Conservation (phyloP, 2,113 vertebrate genomes). For the Meleagris gallopavo region DNA sequence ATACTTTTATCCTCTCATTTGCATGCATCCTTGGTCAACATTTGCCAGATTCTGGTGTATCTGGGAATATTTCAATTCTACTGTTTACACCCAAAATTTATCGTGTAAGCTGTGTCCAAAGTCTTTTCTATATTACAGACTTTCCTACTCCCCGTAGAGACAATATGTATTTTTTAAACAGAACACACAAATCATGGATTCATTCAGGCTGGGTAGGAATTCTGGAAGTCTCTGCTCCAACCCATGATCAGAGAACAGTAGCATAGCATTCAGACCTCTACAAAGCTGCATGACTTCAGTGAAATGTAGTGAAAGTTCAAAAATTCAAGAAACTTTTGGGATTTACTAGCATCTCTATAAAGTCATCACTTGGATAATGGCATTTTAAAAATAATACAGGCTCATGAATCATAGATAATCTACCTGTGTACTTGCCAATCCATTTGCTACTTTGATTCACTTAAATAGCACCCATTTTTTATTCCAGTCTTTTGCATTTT, state of each 20-base stretch:
- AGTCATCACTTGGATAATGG: background rate
- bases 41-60: background rate
- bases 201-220: background rate
- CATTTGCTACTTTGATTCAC: slow-evolving; percentile 55
- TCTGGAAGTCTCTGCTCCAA: background rate
- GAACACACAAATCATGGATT: background rate
- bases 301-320: background rate
- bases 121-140: background rate
- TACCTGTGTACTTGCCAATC: slow-evolving; percentile 48
- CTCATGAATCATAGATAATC: slow-evolving; percentile 64
- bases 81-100: background rate
- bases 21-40: background rate
- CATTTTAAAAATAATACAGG: slow-evolving; percentile 17
- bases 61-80: background rate
- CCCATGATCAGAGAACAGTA: background rate
- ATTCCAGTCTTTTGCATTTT: slow-evolving; percentile 31
- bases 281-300: background rate
- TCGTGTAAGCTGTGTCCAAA: background rate
- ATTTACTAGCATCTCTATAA: background rate
- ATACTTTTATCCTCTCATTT: background rate
- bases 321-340: slow-evolving; percentile 4
- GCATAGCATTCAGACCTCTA: background rate
- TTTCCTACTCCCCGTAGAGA: background rate
- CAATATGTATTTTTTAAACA: background rate
- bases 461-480: slow-evolving; percentile 55